Percentiles rank a stretch among this genome's conserved stretches.
phyloP scores from a whole-genome alignment of 2,797 vertebrate species.

The Anableps anableps region DNA sequence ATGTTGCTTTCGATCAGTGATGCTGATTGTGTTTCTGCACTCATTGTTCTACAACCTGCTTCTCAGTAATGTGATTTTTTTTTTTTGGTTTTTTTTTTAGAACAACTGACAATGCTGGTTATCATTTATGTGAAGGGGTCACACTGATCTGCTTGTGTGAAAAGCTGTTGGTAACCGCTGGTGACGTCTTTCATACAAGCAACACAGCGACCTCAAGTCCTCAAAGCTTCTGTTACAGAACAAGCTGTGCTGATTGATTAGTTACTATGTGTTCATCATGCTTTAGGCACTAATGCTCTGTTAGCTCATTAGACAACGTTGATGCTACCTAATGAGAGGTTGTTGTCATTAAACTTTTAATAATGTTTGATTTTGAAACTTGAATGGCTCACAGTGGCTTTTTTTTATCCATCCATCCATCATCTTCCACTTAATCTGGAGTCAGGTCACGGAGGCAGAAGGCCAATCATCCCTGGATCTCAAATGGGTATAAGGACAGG shows the following conservation, averaged over 20 bases:
- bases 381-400: not conserved
- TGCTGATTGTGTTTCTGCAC: conserved; percentile 63
- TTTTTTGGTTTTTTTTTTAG: not conserved
- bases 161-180: conserved; percentile 35
- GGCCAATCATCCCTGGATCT: no score
- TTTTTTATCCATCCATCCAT: not conserved
- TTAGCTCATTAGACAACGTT: conserved; percentile 8
- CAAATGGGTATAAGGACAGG: not conserved
- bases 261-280: conserved; percentile 11
- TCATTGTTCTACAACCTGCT: conserved; percentile 49
- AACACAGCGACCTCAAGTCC: conserved; percentile 38
- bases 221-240: conserved; percentile 36
- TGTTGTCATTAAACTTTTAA: conserved; percentile 45
- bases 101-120: conserved; percentile 33
- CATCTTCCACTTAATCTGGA: no score
- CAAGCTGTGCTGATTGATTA: conserved; percentile 15
- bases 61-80: conserved; percentile 55
- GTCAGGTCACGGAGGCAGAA: no score
- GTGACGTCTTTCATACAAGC: conserved; percentile 40
- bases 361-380: conserved; percentile 30
- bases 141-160: conserved; percentile 15
- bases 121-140: conserved; percentile 34
- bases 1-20: conserved; percentile 47
- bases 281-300: conserved; percentile 5
- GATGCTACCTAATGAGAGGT: conserved; percentile 17